Evolutionary conservation across 2,888 invertebrate species (phyloP), one percentile per base, ranked within the genome.

Genomic region (Disparrhopalites patrizii): DNA sequence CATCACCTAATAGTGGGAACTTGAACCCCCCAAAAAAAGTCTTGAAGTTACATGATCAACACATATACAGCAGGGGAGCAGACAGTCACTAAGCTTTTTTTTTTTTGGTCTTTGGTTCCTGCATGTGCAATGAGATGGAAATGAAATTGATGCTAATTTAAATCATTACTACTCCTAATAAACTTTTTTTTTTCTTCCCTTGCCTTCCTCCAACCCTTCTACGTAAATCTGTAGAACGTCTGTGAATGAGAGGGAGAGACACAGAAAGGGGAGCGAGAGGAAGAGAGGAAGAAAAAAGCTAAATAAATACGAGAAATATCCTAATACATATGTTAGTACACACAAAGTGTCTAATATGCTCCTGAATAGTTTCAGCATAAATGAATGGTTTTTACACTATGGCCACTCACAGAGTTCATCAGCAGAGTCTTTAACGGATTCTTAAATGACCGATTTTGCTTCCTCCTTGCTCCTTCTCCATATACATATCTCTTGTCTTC

Each of bases 401-500:
- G 47, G 13, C 47, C 5, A 25, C 25, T 23, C 47, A 25, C 47
- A 47, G 25, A 23, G 4, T 18, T 43, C 7, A 43, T 7, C 27
- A 25, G 20, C n/a, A 18, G 18, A 58, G 7, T 27, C 40, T 43
- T 47, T 61, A 61, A 61, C 60, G 50, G 60, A 51, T 50, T 61
- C 15, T 28, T 36, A 61, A 61, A 51, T 61, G 61, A 61, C 61
- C 61, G 61, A 61, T 61, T 52, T 61, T 27, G n/a, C n/a, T n/a
- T n/a, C n/a, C n/a, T n/a, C n/a, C n/a, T n/a, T n/a, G n/a, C n/a
- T n/a, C n/a, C n/a, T 20, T 18, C n/a, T 3, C 5, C 20, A 47
- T 47, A 23, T 47, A 47, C 23, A 47, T 47, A n/a, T 47, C n/a
- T 47, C 47, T 47, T 36, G 23, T 47, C 47, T n/a, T n/a, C n/a